Conservation (phyloP, 53 echinoderm and acorn worm genomes). For the Patiria pectinifera region DNA sequence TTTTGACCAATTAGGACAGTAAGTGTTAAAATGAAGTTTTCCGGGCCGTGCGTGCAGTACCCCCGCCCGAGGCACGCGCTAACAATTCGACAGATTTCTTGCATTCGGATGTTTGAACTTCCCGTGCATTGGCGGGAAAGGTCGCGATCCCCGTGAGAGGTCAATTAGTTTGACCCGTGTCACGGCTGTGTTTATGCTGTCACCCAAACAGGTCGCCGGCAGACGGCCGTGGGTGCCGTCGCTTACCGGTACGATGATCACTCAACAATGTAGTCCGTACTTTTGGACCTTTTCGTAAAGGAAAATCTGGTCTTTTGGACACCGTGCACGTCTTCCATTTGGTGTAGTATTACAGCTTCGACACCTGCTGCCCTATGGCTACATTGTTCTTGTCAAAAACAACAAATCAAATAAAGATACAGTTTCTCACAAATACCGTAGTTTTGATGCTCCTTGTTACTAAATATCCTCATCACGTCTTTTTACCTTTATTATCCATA, state of each 20-base stretch:
- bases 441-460: not conserved
- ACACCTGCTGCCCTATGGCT: not conserved
- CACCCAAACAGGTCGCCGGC: not conserved
- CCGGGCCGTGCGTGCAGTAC: not conserved
- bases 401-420: conserved; percentile 13
- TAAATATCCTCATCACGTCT: no score
- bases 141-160: not conserved
- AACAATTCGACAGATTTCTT: not conserved
- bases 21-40: not conserved
- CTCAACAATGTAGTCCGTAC: not conserved
- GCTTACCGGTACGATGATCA: not conserved
- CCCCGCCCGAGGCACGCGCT: not conserved
- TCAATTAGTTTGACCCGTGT: conserved; percentile 23
- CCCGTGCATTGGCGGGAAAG: not conserved
- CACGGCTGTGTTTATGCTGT: conserved; percentile 5
- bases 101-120: not conserved
- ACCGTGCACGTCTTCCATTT: not conserved
- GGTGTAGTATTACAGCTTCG: not conserved
- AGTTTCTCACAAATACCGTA: not conserved
- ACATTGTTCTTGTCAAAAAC: not conserved
- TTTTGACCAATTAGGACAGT: not conserved
- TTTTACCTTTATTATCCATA: no score
- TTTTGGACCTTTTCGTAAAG: not conserved
- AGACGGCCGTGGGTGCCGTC: not conserved
- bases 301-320: no score